A percentile compares a stretch with the other conserved stretches of the same genome.
Evolutionary conservation across 1,140 invertebrate species (phyloP).

Genomic region (Marisa cornuarietis): DNA sequence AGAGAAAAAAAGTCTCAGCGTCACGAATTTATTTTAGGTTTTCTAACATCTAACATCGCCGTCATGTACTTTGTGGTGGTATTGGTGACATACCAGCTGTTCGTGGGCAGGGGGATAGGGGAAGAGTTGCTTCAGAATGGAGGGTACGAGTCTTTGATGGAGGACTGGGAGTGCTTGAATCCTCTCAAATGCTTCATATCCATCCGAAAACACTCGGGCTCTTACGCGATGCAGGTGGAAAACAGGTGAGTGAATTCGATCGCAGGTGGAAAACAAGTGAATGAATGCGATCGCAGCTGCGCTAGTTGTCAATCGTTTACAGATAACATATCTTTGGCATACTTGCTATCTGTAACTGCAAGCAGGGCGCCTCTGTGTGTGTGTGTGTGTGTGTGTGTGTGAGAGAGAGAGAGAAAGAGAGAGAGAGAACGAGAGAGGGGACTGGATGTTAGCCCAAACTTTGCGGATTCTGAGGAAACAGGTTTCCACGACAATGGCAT

Average conservation of each 20-base stretch:
- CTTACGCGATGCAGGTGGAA: slow-evolving; percentile 2
- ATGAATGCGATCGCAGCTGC: too few relatives aligned
- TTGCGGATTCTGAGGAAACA: too few relatives aligned
- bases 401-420: too few relatives aligned
- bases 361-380: too few relatives aligned
- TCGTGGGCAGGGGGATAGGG: neutral
- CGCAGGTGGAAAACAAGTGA: too few relatives aligned
- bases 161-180: slow-evolving; percentile 21
- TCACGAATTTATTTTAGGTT: neutral
- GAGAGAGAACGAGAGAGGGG: too few relatives aligned
- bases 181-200: neutral
- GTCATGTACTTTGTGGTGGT: neutral
- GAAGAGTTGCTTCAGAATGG: slow-evolving; percentile 21
- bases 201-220: neutral
- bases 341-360: too few relatives aligned
- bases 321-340: too few relatives aligned
- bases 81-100: neutral
- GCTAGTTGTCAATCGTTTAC: too few relatives aligned
- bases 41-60: neutral
- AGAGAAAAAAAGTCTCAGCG: neutral
- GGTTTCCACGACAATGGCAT: too few relatives aligned
- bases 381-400: too few relatives aligned
- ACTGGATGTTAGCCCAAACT: too few relatives aligned
- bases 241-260: slow-evolving; percentile 1
- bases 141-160: slow-evolving; percentile 15